A percentile compares a stretch with the other conserved stretches of the same genome.
Evolutionary conservation across 2,888 invertebrate species (phyloP).

Genomic region (Hirtodrosophila cameraria): DNA sequence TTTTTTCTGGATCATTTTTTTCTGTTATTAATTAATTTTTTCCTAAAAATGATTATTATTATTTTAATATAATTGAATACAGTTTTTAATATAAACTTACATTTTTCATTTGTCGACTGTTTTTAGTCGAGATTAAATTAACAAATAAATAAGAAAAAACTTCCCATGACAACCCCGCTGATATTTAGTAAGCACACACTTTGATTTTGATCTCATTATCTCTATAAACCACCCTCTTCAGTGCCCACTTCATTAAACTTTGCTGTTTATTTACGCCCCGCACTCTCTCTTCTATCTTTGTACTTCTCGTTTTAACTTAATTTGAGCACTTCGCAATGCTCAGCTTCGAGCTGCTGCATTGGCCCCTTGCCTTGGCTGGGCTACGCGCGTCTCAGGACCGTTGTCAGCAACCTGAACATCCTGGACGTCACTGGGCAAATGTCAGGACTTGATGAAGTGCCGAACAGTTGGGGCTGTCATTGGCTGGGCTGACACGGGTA

Average conservation of each 20-base stretch:
- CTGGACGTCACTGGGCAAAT: conserved; percentile 36
- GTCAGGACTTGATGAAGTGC: conserved; percentile 61
- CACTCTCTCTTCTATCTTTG: background rate
- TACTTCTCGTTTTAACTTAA: conserved; percentile 50
- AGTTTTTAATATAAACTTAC: no score
- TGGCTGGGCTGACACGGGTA: conserved; percentile 34
- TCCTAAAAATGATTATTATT: no score
- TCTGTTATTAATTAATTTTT: no score
- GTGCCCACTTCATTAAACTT: conserved; percentile 49
- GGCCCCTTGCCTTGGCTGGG: background rate
- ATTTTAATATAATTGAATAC: no score
- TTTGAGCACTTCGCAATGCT: conserved; percentile 43
- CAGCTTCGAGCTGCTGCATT: conserved; percentile 27
- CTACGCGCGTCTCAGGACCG: conserved; percentile 29
- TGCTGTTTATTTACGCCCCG: conserved; percentile 36
- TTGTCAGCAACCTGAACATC: conserved; percentile 49
- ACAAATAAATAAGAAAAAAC: background rate
- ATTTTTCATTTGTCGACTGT: no score
- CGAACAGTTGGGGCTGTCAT: conserved; percentile 46
- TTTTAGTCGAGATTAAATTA: no score
- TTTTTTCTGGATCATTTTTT: no score
- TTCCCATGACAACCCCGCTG: background rate
- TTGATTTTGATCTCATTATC: conserved; percentile 20
- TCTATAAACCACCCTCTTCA: conserved; percentile 8
- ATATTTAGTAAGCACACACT: conserved; percentile 2